phyloP scores from a whole-genome alignment of 2,888 invertebrate species.

The Drosophila macrospina region DNA sequence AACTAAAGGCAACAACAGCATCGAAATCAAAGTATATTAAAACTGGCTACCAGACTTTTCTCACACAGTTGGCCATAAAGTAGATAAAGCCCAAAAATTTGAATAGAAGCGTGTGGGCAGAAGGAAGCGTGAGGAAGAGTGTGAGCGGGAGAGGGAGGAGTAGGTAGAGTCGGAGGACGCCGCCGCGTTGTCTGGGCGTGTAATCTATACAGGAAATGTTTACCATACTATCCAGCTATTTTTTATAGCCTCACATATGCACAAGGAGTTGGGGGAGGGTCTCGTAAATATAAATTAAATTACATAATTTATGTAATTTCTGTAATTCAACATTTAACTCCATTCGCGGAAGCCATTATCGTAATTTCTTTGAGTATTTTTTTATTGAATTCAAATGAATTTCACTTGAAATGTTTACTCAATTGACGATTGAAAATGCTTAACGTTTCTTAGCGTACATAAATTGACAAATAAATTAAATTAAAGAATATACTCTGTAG shows the following conservation, averaged over 20 bases:
- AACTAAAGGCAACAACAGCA: slow-evolving; percentile 65
- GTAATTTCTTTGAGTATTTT: slow-evolving; percentile 55
- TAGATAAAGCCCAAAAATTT: slow-evolving; percentile 70
- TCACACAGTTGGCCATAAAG: slow-evolving; percentile 72
- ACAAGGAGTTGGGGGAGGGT: slow-evolving; percentile 2
- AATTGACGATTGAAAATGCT: too few species aligned
- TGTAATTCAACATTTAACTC: slow-evolving; percentile 66
- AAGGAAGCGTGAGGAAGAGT: neutral
- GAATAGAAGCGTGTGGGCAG: slow-evolving; percentile 56
- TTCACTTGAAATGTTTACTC: slow-evolving; percentile 61
- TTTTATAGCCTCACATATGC: slow-evolving; percentile 59
- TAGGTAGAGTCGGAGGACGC: slow-evolving; percentile 43
- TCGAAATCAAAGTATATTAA: slow-evolving; percentile 76
- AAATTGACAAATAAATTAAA: neutral
- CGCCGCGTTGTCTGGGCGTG: slow-evolving; percentile 66
- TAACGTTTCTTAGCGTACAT: neutral
- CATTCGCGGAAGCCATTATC: slow-evolving; percentile 74
- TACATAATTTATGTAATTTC: slow-evolving; percentile 67
- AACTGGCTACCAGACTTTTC: slow-evolving; percentile 59
- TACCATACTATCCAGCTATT: slow-evolving; percentile 59
- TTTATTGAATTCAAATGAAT: slow-evolving; percentile 63
- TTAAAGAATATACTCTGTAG: neutral
- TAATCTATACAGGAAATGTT: slow-evolving; percentile 68
- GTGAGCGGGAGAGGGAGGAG: neutral
- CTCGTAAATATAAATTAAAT: slow-evolving; percentile 79